Percentiles rank a stretch among this genome's conserved stretches.
phyloP scores from a whole-genome alignment of 2,113 vertebrate species.

The Pristiophorus japonicus region DNA sequence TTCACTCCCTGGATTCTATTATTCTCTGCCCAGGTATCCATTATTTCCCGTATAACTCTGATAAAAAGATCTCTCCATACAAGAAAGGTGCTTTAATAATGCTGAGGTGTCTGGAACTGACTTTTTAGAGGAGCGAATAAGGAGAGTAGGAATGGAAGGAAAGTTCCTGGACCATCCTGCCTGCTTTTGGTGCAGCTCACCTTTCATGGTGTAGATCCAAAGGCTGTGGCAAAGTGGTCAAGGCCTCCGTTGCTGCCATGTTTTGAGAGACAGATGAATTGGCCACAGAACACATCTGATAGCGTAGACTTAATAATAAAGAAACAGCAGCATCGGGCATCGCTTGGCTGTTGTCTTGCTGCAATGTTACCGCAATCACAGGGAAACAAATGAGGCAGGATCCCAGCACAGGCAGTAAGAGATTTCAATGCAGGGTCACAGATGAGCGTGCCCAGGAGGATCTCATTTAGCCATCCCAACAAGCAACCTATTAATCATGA shows the following conservation, averaged over 20 bases:
- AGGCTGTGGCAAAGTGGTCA: not conserved
- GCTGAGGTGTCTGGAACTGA: not conserved
- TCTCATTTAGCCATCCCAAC: not conserved
- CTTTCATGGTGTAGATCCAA: not conserved
- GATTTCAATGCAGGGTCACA: not conserved
- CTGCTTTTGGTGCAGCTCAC: not conserved
- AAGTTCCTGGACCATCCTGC: not conserved
- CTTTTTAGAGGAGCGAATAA: not conserved
- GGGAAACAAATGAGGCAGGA: not conserved
- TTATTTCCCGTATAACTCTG: not conserved
- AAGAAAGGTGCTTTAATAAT: not conserved
- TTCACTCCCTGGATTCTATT: not conserved
- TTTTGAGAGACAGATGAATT: not conserved
- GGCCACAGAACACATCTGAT: not conserved
- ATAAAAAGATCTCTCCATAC: not conserved
- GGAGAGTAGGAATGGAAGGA: not conserved
- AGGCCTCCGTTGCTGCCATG: not conserved
- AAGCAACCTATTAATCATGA: not conserved
- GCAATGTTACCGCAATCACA: not conserved
- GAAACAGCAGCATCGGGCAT: not conserved
- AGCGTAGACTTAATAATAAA: not conserved
- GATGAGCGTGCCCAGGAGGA: no score
- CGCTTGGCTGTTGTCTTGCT: not conserved
- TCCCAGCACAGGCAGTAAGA: no score
- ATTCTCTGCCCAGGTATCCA: not conserved